A percentile compares a stretch with the other conserved stretches of the same genome.
These are phyloP conservation scores for Tipula lateralis DNA, from an alignment of 2,888 invertebrate species.

Conservation along the genomic window DNA sequence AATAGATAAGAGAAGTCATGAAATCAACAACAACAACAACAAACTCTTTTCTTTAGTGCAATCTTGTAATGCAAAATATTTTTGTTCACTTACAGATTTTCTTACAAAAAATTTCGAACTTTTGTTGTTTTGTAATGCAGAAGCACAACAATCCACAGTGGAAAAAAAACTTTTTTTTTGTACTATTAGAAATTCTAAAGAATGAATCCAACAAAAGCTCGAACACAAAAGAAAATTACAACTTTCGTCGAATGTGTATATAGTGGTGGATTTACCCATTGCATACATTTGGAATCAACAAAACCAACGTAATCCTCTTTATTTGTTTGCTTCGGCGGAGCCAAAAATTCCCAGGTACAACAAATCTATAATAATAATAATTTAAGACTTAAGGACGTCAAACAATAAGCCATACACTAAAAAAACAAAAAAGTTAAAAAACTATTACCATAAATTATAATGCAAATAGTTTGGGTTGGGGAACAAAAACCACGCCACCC, in stretches of 20 bases:
- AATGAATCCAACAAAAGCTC: not conserved
- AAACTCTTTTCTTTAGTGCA: not conserved
- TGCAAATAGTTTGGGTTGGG: not conserved
- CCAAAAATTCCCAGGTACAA: not conserved
- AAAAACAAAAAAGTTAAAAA: conserved; percentile 3
- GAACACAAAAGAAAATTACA: not conserved
- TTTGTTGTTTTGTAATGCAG: not conserved
- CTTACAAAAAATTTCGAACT: not conserved
- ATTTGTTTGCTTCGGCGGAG: not conserved
- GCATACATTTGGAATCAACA: not conserved
- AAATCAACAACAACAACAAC: not conserved
- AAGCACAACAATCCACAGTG: not conserved
- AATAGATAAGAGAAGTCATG: not conserved
- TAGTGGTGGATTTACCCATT: not conserved
- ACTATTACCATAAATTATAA: conserved; percentile 14
- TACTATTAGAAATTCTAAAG: not conserved
- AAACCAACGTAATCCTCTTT: not conserved
- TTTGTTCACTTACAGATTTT: not conserved
- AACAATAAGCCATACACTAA: conserved; percentile 2
- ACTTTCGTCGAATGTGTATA: not conserved
- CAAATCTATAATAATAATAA: not conserved
- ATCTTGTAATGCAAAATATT: not conserved
- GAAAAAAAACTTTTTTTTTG: not conserved
- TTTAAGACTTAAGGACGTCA: conserved; percentile 3
- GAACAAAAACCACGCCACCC: not conserved